Conservation (phyloP, 2,113 vertebrate genomes). For the Brachypteracias leptosomus region DNA sequence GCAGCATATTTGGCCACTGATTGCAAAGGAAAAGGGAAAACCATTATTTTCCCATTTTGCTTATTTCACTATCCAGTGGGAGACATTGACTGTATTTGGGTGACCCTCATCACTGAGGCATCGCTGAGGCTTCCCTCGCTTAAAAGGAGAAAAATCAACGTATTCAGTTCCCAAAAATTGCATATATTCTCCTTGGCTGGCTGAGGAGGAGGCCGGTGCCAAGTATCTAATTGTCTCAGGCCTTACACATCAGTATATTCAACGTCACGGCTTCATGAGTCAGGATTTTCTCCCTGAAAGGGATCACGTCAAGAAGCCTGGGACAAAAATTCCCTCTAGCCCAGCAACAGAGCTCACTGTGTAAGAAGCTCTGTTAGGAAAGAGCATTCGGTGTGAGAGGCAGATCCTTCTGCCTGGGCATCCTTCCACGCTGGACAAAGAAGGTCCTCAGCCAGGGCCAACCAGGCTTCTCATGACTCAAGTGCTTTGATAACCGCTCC, state of each 20-base stretch:
- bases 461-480: constrained; percentile 57
- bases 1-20: constrained; percentile 51
- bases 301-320: constrained; percentile 64
- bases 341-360: constrained; percentile 31
- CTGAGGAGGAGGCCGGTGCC: background rate
- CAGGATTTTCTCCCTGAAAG: constrained; percentile 74
- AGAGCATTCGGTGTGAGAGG: background rate
- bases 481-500: constrained; percentile 8
- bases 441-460: constrained; percentile 36
- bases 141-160: background rate
- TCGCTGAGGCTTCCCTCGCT: constrained; percentile 15
- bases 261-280: constrained; percentile 73
- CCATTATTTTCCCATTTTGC: constrained; percentile 73
- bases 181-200: constrained; percentile 23
- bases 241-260: constrained; percentile 50
- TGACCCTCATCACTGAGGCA: constrained; percentile 50
- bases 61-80: constrained; percentile 70
- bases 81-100: constrained; percentile 51
- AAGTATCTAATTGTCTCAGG: constrained; percentile 57
- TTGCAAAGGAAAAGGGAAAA: constrained; percentile 69
- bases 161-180: background rate
- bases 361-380: background rate
- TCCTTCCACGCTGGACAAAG: constrained; percentile 60
- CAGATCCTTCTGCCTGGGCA: constrained; percentile 32
- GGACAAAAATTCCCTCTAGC: constrained; percentile 69